Evolutionary conservation across 2,888 invertebrate species (phyloP), one percentile per base, ranked within the genome.

Genomic region (Pediacus dermestoides): DNA sequence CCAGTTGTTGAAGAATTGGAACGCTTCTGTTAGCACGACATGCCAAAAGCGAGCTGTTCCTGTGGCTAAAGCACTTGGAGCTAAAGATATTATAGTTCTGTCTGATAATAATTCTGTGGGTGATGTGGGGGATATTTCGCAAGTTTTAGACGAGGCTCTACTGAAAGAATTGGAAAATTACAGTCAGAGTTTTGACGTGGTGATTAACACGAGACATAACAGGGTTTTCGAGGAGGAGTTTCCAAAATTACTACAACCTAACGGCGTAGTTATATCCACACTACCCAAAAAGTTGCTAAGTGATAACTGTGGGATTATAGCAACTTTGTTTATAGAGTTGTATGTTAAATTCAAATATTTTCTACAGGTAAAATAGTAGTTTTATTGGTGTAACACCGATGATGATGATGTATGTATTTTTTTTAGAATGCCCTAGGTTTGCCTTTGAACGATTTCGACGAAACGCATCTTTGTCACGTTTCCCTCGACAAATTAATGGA

Each of bases 1-100:
- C 27, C 81, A 81, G 63, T 58, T 80, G 30, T 63, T 76, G 14
- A 73, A 73, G 48, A 57, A 72, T 27, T 78, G 78, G 76, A 75
- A 75, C 12, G 76, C 75, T 25, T 63, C 72, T 42, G 71, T 80
- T 8, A 73, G 75, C 1, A 70, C 75, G 1, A 73, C 75, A 7
- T 76, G 76, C 47, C 70, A 66, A 52, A 58, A 69, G 34, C 63
- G 75, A 42, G 75, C 76, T 4, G 60, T 71, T n/a, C 73, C 74
- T 4, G 72, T 78, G n/a, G 73, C 73, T 15, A 70, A 68, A 60
- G 77, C 77, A 9, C 63, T 70, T 25, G 78, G 78, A 10, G 77
- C 76, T 10, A 68, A 74, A 37, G 74, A 76, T 49, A 64, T 78
- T 26, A 71, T 78, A 39, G 53, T 69, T 25, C 52, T 69, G 10